These are phyloP conservation scores for Marronus borbonicus DNA, from an alignment of 2,888 invertebrate genomes.

Conservation along the genomic window DNA sequence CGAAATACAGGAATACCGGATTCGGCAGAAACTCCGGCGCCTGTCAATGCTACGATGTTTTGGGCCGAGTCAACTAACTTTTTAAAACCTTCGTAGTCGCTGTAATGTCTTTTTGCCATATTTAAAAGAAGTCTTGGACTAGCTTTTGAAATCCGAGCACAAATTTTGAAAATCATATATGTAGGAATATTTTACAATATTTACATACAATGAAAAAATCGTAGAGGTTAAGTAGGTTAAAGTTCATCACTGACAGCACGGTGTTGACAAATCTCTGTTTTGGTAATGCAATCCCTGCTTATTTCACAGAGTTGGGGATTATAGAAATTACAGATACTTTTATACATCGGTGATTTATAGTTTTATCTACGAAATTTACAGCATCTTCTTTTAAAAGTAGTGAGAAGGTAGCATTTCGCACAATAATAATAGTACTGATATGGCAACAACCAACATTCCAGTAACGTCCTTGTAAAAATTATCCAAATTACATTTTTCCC, in stretches of 20 bases:
- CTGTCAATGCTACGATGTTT: slow-evolving; percentile 85
- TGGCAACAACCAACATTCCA: slow-evolving; percentile 11
- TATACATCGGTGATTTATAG: no score
- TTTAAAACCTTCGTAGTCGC: slow-evolving; percentile 69
- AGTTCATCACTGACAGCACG: neutral
- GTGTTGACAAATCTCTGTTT: slow-evolving; percentile 13
- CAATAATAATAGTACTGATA: neutral
- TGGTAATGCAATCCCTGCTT: neutral
- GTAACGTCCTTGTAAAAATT: slow-evolving; percentile 21
- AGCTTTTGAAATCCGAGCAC: neutral
- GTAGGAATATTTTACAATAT: slow-evolving; percentile 22
- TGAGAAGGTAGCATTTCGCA: neutral
- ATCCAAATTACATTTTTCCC: neutral
- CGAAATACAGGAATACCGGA: slow-evolving; percentile 92
- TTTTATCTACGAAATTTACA: no score
- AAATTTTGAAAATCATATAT: slow-evolving; percentile 30
- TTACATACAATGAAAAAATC: slow-evolving; percentile 36
- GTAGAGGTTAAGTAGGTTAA: slow-evolving; percentile 33
- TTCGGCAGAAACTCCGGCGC: slow-evolving; percentile 97
- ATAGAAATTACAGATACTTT: no score
- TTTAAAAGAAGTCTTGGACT: slow-evolving; percentile 29
- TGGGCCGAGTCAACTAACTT: slow-evolving; percentile 74
- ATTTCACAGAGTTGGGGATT: no score
- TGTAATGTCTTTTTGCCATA: slow-evolving; percentile 59
- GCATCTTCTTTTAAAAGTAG: neutral